Evolutionary conservation across 1,140 invertebrate genomes (phyloP).

Genomic region (Gonatopus flavifemur): DNA sequence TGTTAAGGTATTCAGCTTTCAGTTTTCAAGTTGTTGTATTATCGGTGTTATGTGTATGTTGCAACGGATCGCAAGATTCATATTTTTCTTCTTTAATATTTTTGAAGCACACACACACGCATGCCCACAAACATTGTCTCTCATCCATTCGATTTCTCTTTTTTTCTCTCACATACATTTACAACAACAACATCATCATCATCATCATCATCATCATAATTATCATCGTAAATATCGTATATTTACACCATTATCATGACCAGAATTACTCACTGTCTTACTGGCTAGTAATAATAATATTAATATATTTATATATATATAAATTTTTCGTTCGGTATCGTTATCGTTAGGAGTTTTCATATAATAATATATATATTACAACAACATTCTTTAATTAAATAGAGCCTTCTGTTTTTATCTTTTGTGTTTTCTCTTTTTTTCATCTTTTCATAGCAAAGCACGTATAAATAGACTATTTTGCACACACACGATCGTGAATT

Average conservation of each 20-base stretch:
- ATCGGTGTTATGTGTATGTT: too few relatives aligned
- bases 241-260: conserved; percentile 51
- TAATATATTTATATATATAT: conserved; percentile 12
- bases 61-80: too few relatives aligned
- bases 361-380: conserved; percentile 34
- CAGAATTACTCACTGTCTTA: conserved; percentile 52
- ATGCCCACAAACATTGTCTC: background rate
- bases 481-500: conserved; percentile 23
- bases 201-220: conserved; percentile 12
- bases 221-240: conserved; percentile 23
- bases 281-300: conserved; percentile 41
- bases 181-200: conserved; percentile 8
- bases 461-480: conserved; percentile 48
- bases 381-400: conserved; percentile 47
- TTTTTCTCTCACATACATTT: conserved; percentile 22
- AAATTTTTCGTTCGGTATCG: conserved; percentile 38
- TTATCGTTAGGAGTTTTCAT: conserved; percentile 28
- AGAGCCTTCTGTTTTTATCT: too few relatives aligned
- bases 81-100: background rate
- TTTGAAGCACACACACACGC: background rate
- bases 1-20: too few relatives aligned
- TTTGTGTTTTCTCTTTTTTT: too few relatives aligned
- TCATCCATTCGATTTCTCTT: background rate
- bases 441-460: conserved; percentile 43
- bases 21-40: too few relatives aligned